phyloP scores from a whole-genome alignment of 2,888 invertebrate species.

The Cyclophora albipunctata region DNA sequence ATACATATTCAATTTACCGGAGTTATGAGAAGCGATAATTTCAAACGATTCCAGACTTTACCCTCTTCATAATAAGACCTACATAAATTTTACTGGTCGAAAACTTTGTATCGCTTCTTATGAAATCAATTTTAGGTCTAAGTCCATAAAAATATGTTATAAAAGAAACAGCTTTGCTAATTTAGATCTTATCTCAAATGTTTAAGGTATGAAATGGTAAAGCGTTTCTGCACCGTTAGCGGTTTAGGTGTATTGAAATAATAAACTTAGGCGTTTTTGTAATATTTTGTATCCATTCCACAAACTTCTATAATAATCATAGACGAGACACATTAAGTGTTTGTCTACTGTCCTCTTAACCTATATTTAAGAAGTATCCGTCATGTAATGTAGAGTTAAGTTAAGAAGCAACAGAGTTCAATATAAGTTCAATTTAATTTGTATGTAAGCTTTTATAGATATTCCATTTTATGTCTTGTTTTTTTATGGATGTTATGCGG shows the following conservation, averaged over 20 bases:
- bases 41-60: neutral
- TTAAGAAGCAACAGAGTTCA: conserved; percentile 38
- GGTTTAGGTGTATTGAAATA: no score
- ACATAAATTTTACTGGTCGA: no score
- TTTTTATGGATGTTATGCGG: no score
- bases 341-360: conserved; percentile 59
- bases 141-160: neutral
- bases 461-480: neutral
- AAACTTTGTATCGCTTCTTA: no score
- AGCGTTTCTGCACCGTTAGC: conserved; percentile 1
- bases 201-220: neutral
- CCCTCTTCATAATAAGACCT: no score
- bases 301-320: conserved; percentile 53
- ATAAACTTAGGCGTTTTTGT: conserved; percentile 41
- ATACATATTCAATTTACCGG: conserved; percentile 2
- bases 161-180: neutral
- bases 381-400: conserved; percentile 61
- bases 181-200: neutral
- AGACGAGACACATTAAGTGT: conserved; percentile 19
- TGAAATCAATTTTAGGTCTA: no score
- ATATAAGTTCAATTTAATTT: neutral
- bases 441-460: conserved; percentile 3
- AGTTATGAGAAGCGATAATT: neutral
- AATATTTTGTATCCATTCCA: conserved; percentile 73
- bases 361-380: conserved; percentile 59